These are phyloP conservation scores for Azemiops feae DNA, from an alignment of 2,113 vertebrate species.

Conservation along the genomic window DNA sequence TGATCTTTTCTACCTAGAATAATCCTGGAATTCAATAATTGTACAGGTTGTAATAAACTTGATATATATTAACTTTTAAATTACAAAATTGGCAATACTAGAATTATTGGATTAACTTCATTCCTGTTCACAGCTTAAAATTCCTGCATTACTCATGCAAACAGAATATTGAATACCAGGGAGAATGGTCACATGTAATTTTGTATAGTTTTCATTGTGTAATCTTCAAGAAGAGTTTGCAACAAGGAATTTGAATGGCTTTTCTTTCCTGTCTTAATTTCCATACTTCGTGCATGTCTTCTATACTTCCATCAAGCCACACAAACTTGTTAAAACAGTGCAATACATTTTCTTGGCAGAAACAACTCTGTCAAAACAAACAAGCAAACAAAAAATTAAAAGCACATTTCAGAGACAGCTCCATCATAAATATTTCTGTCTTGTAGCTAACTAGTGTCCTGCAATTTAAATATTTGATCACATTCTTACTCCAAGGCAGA, in stretches of 20 bases:
- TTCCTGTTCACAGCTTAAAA: neutral
- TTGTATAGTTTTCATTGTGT: neutral
- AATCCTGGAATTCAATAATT: conserved; percentile 6
- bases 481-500: neutral
- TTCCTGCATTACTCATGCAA: neutral
- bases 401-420: neutral
- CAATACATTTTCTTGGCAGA: neutral
- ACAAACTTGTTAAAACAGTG: neutral
- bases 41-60: neutral
- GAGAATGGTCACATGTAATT: neutral
- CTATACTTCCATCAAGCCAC: conserved; percentile 26
- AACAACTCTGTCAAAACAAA: neutral
- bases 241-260: neutral
- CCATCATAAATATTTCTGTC: neutral
- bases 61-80: accelerated
- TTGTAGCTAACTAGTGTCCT: neutral
- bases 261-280: conserved; percentile 21
- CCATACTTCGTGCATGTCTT: neutral
- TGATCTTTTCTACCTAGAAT: neutral
- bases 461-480: conserved; percentile 36
- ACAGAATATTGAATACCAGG: accelerated
- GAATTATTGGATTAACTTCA: neutral
- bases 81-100: accelerated
- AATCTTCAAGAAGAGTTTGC: neutral
- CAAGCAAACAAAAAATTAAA: neutral